These are phyloP conservation scores for Salarias fasciatus DNA, from an alignment of 2,797 vertebrate genomes.

Conservation along the genomic window DNA sequence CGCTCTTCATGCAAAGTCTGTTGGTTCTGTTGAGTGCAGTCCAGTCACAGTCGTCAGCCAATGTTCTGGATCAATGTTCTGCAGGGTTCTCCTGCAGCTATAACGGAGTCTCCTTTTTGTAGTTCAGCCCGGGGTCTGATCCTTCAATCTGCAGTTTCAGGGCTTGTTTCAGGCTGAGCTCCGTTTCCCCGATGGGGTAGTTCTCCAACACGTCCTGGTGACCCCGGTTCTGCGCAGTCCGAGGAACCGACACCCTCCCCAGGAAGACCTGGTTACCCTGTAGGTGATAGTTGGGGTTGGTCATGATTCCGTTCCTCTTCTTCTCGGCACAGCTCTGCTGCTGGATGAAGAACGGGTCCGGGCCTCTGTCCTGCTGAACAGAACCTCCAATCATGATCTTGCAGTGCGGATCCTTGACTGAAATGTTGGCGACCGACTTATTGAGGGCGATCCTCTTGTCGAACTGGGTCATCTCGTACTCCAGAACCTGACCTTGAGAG, in stretches of 20 bases:
- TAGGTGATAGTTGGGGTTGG: conserved; percentile 97
- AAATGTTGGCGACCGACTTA: conserved; percentile 84
- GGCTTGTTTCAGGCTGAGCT: conserved; percentile 98
- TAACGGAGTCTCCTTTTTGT: conserved; percentile 98
- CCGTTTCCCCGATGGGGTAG: conserved; percentile 92
- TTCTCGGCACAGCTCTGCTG: conserved; percentile 93
- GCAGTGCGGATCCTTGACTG: conserved; percentile 88
- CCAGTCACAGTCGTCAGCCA: conserved; percentile 19
- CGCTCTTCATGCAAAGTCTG: conserved; percentile 53
- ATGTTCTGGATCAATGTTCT: conserved; percentile 11
- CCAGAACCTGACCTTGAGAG: conserved; percentile 90
- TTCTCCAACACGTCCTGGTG: conserved; percentile 94
- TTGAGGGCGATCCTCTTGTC: conserved; percentile 90
- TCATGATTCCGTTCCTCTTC: conserved; percentile 97
- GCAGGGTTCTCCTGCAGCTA: conserved; percentile 86
- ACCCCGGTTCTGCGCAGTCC: conserved; percentile 87
- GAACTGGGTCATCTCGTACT: conserved; percentile 98
- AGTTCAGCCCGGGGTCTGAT: conserved; percentile 94
- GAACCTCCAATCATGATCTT: conserved; percentile 88
- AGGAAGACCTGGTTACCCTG: conserved; percentile 97
- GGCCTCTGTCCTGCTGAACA: conserved; percentile 86
- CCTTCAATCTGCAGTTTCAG: conserved; percentile 98
- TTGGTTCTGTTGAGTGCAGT: conserved; percentile 41
- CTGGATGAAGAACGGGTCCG: conserved; percentile 92
- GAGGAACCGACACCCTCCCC: conserved; percentile 92